phyloP scores from a whole-genome alignment of 1,140 invertebrate species.

The Temnothorax longispinosus region DNA sequence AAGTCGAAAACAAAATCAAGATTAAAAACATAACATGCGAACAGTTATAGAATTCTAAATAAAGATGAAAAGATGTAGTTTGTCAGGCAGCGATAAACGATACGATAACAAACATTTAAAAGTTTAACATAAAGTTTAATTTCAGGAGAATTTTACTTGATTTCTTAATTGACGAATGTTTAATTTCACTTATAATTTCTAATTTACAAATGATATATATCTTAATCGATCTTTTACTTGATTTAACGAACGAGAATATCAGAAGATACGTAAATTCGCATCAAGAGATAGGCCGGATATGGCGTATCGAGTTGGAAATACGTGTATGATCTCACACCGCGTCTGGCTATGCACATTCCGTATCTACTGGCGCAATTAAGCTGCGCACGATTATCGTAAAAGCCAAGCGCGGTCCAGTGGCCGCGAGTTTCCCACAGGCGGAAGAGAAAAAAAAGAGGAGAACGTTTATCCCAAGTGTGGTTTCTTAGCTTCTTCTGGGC shows the following conservation, averaged over 20 bases:
- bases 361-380: conserved; percentile 23
- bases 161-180: neutral
- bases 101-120: neutral
- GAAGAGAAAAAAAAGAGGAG: conserved; percentile 23
- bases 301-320: neutral
- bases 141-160: neutral
- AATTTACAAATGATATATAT: neutral
- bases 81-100: neutral
- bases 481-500: conserved; percentile 20
- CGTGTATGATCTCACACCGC: neutral
- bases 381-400: conserved; percentile 22
- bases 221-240: neutral
- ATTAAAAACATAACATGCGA: neutral
- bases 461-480: conserved; percentile 21
- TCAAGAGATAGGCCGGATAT: neutral
- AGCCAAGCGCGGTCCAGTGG: conserved; percentile 29
- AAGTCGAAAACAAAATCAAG: neutral
- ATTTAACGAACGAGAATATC: neutral
- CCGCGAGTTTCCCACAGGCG: conserved; percentile 43
- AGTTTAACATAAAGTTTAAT: neutral
- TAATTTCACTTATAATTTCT: neutral
- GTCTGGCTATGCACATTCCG: neutral
- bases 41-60: neutral
- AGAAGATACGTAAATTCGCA: neutral
- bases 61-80: neutral